Conservation (phyloP, 37 sponge, comb jelly and placozoan species). For the Chondrilla cf. caribensis region DNA sequence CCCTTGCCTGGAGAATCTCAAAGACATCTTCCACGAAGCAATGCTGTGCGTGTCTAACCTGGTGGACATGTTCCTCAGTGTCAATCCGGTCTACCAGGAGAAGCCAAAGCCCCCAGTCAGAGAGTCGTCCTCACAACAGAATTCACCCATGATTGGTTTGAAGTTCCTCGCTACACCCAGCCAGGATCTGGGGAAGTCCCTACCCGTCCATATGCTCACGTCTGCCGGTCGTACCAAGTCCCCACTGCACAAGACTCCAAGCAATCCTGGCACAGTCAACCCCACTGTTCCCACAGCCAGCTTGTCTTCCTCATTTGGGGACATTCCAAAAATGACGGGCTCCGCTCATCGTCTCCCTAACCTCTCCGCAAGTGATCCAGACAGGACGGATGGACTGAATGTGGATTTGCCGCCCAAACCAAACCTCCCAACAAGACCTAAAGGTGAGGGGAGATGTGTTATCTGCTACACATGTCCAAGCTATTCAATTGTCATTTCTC, state of each 20-base stretch:
- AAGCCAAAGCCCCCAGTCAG: neutral
- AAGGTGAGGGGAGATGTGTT: too few species aligned
- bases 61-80: slow-evolving; percentile 63
- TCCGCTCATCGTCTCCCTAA: neutral
- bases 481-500: too few species aligned
- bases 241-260: neutral
- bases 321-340: neutral
- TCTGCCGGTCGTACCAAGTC: neutral
- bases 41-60: slow-evolving; percentile 59
- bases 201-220: neutral
- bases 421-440: neutral
- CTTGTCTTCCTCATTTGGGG: neutral
- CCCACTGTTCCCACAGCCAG: neutral
- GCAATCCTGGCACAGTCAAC: neutral
- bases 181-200: neutral
- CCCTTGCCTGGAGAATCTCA: slow-evolving; percentile 7
- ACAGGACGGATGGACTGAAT: neutral
- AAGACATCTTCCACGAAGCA: slow-evolving; percentile 54
- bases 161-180: neutral
- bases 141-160: neutral
- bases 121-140: neutral
- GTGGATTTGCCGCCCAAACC: neutral
- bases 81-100: slow-evolving; percentile 19
- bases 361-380: neutral
- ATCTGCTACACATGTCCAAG: too few species aligned